Conservation (phyloP, 2,888 invertebrate genomes). For the Onthophagus sagittarius region DNA sequence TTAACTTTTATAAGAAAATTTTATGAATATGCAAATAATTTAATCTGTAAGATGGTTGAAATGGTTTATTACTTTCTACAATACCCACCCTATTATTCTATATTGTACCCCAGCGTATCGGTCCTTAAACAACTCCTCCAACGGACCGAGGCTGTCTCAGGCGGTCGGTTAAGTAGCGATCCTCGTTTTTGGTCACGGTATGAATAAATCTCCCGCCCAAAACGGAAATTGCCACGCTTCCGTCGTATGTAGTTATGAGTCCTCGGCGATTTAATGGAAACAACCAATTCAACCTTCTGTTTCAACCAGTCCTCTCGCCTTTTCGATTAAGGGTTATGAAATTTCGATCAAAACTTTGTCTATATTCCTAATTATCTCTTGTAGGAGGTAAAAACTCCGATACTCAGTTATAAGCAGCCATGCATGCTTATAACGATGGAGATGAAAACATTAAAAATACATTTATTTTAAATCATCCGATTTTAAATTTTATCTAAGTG, state of each 20-base stretch:
- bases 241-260: conserved; percentile 32
- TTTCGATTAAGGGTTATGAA: neutral
- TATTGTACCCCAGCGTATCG: neutral
- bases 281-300: neutral
- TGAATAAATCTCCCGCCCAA: conserved; percentile 27
- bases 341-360: neutral
- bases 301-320: neutral
- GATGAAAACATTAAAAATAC: neutral
- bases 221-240: conserved; percentile 33
- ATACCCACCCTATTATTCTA: neutral
- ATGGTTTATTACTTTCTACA: neutral
- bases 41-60: neutral
- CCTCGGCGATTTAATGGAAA: conserved; percentile 18
- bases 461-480: neutral
- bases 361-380: neutral
- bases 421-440: too few species aligned
- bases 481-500: neutral
- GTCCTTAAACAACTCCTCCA: neutral
- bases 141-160: neutral
- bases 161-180: neutral
- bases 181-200: conserved; percentile 28
- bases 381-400: too few species aligned
- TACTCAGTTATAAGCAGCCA: too few species aligned
- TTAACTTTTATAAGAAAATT: too few species aligned
- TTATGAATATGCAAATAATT: too few species aligned